Evolutionary conservation across 2,113 vertebrate species (phyloP), one percentile per base, ranked within the genome.

Genomic region (Odobenus rosmarus): DNA sequence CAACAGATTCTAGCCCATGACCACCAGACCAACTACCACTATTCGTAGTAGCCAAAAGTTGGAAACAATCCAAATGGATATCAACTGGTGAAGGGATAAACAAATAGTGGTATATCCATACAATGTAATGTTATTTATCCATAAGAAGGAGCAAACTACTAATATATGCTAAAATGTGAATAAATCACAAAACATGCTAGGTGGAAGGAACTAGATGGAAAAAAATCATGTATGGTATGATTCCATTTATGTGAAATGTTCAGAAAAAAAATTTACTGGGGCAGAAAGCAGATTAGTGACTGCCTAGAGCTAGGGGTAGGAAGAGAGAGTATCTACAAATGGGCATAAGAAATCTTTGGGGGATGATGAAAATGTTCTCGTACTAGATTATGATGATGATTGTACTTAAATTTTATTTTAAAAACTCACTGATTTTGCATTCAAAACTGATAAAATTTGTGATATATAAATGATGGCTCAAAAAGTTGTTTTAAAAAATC

Each of bases 1-100:
- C 97, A 96, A 97, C 98, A 97, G 98, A 98, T 94, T 92, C 97
- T 96, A 98, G 94, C 98, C 98, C 98, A 98, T 36, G 96, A 97
- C 98, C 98, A 98, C 98, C 98, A 98, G 98, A 98, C 98, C 96
- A 97, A 98, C 39, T 39, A 72, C 19, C 11, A 49, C 19, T 79
- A 7, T 74, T 51, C 42, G 16, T 46, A 81, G 77, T 4, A 82
- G 33, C 33, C 9, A 49, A 19, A 46, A 85, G 13, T 4, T 42
- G 18, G 49, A 57, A 74, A 61, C 10, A 67, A 21, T 39, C 31
- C 19, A 90, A 72, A 57, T 14, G 39, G 12, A 26, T 39, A 91
- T 36, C 15, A 67, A 2, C 0, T n/a, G 14, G 9, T 14, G 18
- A 79, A 59, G 12, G 49, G 12, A 67, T 67, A 39, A 61, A 72